phyloP scores from a whole-genome alignment of 2,888 invertebrate genomes.

The Acronicta psi region DNA sequence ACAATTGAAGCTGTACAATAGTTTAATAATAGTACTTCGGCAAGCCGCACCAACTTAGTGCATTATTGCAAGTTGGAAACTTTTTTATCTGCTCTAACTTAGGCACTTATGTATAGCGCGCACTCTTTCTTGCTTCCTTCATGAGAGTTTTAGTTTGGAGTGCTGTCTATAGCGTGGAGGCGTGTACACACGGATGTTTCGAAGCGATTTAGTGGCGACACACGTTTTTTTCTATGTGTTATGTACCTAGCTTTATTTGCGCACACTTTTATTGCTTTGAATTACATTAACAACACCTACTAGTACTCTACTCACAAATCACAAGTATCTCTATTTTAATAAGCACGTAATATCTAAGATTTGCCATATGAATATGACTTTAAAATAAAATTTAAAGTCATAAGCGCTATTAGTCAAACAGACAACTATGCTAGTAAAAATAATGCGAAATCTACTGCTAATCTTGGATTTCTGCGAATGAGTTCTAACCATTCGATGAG shows the following conservation, averaged over 20 bases:
- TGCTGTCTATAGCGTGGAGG: slow-evolving; percentile 47
- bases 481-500: too few relatives aligned
- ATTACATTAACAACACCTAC: slow-evolving; percentile 2
- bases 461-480: too few relatives aligned
- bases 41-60: slow-evolving; percentile 36
- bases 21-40: slow-evolving; percentile 11
- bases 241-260: slow-evolving; percentile 30
- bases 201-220: slow-evolving; percentile 40
- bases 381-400: too few relatives aligned
- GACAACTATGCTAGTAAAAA: too few relatives aligned
- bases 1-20: background rate
- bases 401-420: too few relatives aligned
- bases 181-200: slow-evolving; percentile 33
- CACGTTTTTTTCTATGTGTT: slow-evolving; percentile 25
- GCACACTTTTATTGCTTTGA: slow-evolving; percentile 18
- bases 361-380: too few relatives aligned
- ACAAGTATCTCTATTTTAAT: too few relatives aligned
- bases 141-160: slow-evolving; percentile 51
- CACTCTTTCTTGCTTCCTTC: slow-evolving; percentile 39
- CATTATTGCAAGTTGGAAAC: slow-evolving; percentile 48
- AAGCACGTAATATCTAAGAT: too few relatives aligned
- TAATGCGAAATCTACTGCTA: too few relatives aligned
- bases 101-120: slow-evolving; percentile 30
- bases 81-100: slow-evolving; percentile 50
- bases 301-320: too few relatives aligned